Evolutionary conservation across 2,888 invertebrate genomes (phyloP), one percentile per base, ranked within the genome.

Genomic region (Protodeltote pygarga): DNA sequence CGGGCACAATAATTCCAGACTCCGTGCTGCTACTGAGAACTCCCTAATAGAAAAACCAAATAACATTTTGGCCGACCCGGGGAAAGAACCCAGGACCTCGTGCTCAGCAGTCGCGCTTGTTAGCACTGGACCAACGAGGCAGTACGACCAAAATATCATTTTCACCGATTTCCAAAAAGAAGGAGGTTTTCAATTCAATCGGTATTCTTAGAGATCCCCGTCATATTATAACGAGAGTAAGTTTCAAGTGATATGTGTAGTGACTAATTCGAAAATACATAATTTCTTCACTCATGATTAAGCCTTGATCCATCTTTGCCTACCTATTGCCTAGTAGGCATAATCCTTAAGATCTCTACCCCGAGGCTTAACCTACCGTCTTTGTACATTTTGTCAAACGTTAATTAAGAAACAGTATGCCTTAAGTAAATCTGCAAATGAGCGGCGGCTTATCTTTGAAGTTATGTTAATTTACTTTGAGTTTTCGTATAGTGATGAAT

Each of bases 341-440:
- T n/a, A 65, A 47, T 54, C 53, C 41, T 54, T 50, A 57, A 55
- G 50, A 66, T 55, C 48, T 44, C n/a, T 25, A 33, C 42, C 50
- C 52, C 40, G 47, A 39, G 65, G 49, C 68, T 51, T 42, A n/a
- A n/a, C n/a, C n/a, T n/a, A 46, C 16, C 45, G 49, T 41, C 69
- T 68, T 65, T 65, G 79, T 70, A 68, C 61, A 71, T 70, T 75
- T 80, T 80, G 81, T 82, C 80, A 78, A 77, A 73, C 54, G 58
- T 62, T 69, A 70, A 66, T 66, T 74, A 68, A 73, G 57, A 64
- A 58, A 62, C 59, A 62, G 64, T 67, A 58, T 66, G 51, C 47
- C 44, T 46, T 15, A 6, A 6, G 35, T 65, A 61, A n/a, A 64
- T 65, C 72, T 62, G 48, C 27, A 27, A 55, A 53, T 52, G 47